phyloP scores from a whole-genome alignment of 1,140 invertebrate species.

The Paramacrobiotus metropolitanus region DNA sequence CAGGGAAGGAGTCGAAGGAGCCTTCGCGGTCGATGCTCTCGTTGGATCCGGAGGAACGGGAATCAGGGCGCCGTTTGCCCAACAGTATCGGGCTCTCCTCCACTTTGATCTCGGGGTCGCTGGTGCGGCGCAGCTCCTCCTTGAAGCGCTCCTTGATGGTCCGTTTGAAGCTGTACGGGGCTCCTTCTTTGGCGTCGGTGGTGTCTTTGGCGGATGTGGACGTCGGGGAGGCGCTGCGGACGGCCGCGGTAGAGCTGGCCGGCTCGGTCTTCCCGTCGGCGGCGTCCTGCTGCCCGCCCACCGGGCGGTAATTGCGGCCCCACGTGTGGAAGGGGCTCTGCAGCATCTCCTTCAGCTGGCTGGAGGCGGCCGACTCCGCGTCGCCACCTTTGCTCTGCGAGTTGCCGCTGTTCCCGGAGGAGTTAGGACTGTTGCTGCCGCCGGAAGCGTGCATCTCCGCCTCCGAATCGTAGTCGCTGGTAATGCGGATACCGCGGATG shows the following conservation, averaged over 20 bases:
- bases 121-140: not conserved
- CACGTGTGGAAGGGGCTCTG: constrained; percentile 11
- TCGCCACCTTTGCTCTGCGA: not conserved
- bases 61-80: not conserved
- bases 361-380: constrained; percentile 4
- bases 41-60: not conserved
- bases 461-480: not conserved
- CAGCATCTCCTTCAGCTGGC: constrained; percentile 15
- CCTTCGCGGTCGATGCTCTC: not conserved
- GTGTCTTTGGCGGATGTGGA: not conserved
- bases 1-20: not conserved
- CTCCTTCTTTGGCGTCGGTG: not conserved
- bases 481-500: not conserved
- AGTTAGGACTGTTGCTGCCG: constrained; percentile 15
- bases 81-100: not conserved
- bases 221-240: not conserved
- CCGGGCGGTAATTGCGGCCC: not conserved
- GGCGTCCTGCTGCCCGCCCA: not conserved
- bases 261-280: not conserved
- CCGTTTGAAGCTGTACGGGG: constrained; percentile 2
- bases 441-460: constrained; percentile 15
- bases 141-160: constrained; percentile 2
- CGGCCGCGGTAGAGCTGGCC: not conserved
- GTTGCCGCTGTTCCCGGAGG: not conserved
- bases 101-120: not conserved